Conservation (phyloP, 2,888 invertebrate genomes). For the Blera fallax region DNA sequence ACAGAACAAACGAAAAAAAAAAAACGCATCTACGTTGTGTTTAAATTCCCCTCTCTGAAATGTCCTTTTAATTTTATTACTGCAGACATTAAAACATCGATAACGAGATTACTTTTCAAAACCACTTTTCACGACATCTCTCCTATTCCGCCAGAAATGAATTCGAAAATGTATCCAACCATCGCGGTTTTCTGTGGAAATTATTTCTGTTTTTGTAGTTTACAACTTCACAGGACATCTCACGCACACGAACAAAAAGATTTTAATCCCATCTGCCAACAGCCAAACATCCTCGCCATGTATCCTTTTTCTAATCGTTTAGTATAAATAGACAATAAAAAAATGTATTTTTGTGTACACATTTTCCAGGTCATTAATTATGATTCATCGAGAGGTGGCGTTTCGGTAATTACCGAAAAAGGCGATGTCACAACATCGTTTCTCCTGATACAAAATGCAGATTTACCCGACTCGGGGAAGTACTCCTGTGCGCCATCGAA, state of each 20-base stretch:
- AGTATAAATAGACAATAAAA: constrained; percentile 29
- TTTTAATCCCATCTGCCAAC: constrained; percentile 25
- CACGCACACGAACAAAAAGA: constrained; percentile 26
- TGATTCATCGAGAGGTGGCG: constrained; percentile 90
- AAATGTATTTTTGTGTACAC: constrained; percentile 15
- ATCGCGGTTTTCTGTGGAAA: background rate
- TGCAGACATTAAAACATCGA: constrained; percentile 65
- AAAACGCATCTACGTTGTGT: constrained; percentile 19
- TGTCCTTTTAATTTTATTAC: constrained; percentile 67
- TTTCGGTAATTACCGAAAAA: constrained; percentile 91
- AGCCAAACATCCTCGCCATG: constrained; percentile 27
- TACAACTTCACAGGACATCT: constrained; percentile 55
- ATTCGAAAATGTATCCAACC: background rate
- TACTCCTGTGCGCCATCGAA: constrained; percentile 92
- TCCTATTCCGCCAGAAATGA: background rate
- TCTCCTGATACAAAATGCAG: constrained; percentile 89
- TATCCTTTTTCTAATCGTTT: constrained; percentile 64
- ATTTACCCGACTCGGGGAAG: constrained; percentile 89
- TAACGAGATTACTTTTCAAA: constrained; percentile 63
- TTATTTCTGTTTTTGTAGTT: constrained; percentile 28
- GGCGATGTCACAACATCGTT: constrained; percentile 91
- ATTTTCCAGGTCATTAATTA: constrained; percentile 88
- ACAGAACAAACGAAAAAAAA: background rate
- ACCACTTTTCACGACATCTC: constrained; percentile 34
- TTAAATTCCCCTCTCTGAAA: constrained; percentile 21